Evolutionary conservation across 1,140 invertebrate genomes (phyloP), one percentile per base, ranked within the genome.

Genomic region (Leptinotarsa undecemlineata): DNA sequence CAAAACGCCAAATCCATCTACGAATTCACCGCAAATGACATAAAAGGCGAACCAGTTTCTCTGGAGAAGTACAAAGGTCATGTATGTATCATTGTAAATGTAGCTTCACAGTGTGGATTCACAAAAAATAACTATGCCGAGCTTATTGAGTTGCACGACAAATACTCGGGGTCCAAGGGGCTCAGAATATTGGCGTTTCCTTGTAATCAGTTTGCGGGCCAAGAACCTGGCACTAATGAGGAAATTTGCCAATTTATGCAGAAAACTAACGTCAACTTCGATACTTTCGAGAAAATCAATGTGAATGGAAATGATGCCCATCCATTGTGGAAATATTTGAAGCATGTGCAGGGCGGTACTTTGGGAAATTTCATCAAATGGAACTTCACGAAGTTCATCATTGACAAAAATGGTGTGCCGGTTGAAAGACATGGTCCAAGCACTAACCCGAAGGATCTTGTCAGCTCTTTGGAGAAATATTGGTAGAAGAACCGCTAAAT

Each of bases 381-480:
- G 97, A 99, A 99, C 86, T 99, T 98, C 81, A 95, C 95, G 2
- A 99, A 99, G 84, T 99, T 99, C 85, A 88, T 99, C 57, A 87
- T 98, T 26, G 90, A 98, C 85, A 94, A 92, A 82, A 86, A 97
- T 62, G 97, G 97, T 4, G 85, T 93, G 66, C 93, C 94, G 1
- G 91, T 98, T 0, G 91, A 93, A 78, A 88, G 96, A 81, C 94
- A 94, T 85, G 90, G 88, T 11, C 93, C 96, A 1, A 90, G 88
- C 61, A 90, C 88, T 2, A 90, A 94, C 80, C 96, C 96, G 1
- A 84, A 88, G 67, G 88, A 88, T 71, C 86, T 93, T 79, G 87
- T 90, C 66, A 87, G 90, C 42, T 88, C 87, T 61, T 87, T 93
- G 68, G 90, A 92, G 78, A 92, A 91, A 81, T 89, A 92, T 80